Percentiles rank a stretch among this genome's conserved stretches.
Evolutionary conservation across 2,888 invertebrate species (phyloP).

Genomic region (Tuta absoluta): DNA sequence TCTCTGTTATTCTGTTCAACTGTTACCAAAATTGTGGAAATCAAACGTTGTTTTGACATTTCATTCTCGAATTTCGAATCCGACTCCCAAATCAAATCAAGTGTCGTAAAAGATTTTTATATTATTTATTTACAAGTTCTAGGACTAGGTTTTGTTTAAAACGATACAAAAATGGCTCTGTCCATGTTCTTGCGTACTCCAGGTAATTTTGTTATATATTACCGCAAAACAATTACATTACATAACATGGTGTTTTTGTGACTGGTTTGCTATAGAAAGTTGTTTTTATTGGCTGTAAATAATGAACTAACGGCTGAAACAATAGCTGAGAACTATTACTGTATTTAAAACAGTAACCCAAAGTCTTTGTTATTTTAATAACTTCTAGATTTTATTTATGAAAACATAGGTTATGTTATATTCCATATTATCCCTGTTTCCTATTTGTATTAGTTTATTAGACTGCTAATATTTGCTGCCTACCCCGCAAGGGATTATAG

Average conservation of each 20-base stretch:
- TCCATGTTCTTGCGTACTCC: conserved; percentile 68
- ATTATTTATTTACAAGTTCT: not conserved
- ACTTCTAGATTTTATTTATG: not conserved
- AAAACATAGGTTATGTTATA: conserved; percentile 3
- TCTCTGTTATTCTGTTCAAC: not conserved
- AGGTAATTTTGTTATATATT: conserved; percentile 49
- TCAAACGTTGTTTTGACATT: not conserved
- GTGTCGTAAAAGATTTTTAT: conserved; percentile 8
- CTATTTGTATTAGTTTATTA: too few species aligned
- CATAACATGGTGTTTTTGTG: conserved; percentile 55
- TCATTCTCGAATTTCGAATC: conserved; percentile 23
- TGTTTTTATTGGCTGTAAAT: not conserved
- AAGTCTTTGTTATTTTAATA: not conserved
- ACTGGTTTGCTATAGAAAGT: not conserved
- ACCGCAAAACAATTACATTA: conserved; percentile 51
- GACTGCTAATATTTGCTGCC: too few species aligned
- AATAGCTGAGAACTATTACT: not conserved
- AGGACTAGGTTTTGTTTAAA: not conserved
- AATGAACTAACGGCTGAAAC: not conserved
- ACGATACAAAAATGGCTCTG: conserved; percentile 57
- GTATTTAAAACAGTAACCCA: not conserved
- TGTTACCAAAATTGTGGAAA: not conserved
- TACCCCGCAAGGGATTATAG: too few species aligned
- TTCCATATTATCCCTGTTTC: too few species aligned
- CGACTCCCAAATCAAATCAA: not conserved